Conservation (phyloP, 2,888 invertebrate genomes). For the Frankliniella fusca region DNA sequence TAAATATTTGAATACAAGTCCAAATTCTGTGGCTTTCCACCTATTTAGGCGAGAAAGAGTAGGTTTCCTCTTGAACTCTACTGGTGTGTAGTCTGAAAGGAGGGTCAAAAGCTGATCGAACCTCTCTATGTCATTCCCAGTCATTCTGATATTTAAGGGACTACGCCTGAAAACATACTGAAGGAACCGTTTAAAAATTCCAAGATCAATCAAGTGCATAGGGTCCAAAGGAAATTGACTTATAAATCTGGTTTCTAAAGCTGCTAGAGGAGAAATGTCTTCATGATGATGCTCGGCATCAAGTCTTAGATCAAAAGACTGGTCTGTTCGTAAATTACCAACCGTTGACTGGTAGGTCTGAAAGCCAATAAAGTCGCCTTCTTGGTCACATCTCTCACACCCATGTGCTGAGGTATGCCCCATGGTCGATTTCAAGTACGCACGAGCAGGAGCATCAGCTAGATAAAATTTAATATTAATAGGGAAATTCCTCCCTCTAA, state of each 20-base stretch:
- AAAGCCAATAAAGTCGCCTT: not conserved
- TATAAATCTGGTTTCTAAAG: not conserved
- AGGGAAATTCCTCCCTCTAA: not conserved
- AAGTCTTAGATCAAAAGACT: not conserved
- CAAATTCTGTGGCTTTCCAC: too few relatives aligned
- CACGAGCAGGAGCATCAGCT: not conserved
- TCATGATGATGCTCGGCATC: not conserved
- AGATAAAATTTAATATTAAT: not conserved
- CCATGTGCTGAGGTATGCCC: not conserved
- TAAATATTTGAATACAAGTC: not conserved
- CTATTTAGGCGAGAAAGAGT: not conserved
- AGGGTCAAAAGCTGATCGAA: not conserved
- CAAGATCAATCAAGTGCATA: not conserved
- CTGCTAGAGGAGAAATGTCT: not conserved
- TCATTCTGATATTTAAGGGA: not conserved
- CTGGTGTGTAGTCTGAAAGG: not conserved
- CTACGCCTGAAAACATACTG: not conserved
- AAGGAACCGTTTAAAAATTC: not conserved
- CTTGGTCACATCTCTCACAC: not conserved
- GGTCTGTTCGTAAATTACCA: not conserved
- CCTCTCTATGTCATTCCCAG: not conserved
- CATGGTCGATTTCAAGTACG: not conserved
- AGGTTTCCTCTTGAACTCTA: not conserved
- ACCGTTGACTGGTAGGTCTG: not conserved
- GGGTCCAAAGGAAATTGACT: not conserved